Evolutionary conservation across 2,797 vertebrate genomes (phyloP).

Genomic region (Chrysolophus pictus): DNA sequence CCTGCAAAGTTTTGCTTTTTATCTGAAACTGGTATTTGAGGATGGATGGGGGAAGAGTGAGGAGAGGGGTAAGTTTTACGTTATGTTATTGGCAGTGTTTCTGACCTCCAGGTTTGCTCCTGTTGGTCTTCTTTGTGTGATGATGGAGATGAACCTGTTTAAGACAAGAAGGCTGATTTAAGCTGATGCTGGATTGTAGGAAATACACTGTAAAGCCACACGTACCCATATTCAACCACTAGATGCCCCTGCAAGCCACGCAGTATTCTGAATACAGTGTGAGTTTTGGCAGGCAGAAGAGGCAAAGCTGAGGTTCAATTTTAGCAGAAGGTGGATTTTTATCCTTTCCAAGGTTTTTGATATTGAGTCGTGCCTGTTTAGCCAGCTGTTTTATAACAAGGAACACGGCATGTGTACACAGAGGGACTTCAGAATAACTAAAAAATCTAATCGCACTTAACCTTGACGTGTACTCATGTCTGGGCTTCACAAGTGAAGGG

Average conservation of each 20-base stretch:
- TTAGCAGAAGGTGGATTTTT: background rate
- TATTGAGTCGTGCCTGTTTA: accelerated
- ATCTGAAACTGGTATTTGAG: accelerated
- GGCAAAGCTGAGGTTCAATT: background rate
- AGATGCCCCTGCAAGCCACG: slow-evolving; percentile 62
- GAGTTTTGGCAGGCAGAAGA: background rate
- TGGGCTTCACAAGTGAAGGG: background rate
- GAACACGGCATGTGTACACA: accelerated
- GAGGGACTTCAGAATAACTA: background rate
- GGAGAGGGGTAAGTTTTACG: accelerated
- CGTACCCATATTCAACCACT: slow-evolving; percentile 25
- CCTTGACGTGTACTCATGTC: accelerated
- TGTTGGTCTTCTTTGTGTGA: accelerated
- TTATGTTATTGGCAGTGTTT: background rate
- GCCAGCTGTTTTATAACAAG: no score
- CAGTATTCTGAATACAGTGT: background rate
- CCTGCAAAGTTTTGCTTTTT: background rate
- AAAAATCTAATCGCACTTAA: background rate
- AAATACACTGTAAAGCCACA: accelerated
- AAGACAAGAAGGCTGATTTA: background rate
- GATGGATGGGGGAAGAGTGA: accelerated
- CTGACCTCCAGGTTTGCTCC: no score
- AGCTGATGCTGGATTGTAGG: accelerated
- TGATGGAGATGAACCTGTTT: accelerated
- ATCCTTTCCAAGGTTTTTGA: background rate